phyloP scores from a whole-genome alignment of 2,797 vertebrate genomes.

The Lophius americanus region DNA sequence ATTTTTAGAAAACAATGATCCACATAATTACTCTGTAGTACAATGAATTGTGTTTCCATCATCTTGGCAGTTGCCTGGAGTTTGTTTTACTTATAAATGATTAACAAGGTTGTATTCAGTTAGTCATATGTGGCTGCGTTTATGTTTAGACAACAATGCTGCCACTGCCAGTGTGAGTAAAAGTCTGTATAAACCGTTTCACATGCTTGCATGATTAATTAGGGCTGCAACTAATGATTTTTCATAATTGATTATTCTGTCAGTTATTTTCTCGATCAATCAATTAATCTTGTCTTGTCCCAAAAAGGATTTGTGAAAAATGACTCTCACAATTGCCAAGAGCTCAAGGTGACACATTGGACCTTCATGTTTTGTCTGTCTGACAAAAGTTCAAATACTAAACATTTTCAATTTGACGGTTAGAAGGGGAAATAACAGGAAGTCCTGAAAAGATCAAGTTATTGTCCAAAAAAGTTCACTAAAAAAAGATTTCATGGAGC shows the following conservation, averaged over 20 bases:
- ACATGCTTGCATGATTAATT: slow-evolving; percentile 50
- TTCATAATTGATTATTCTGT: slow-evolving; percentile 46
- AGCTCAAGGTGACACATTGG: slow-evolving; percentile 28
- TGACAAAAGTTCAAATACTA: neutral
- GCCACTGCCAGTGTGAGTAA: slow-evolving; percentile 36
- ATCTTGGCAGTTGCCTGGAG: slow-evolving; percentile 65
- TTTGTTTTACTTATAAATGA: slow-evolving; percentile 69
- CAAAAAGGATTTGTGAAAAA: slow-evolving; percentile 34
- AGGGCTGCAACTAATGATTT: slow-evolving; percentile 37
- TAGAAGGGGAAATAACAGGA: neutral
- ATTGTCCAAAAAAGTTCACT: neutral
- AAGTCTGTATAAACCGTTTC: slow-evolving; percentile 31
- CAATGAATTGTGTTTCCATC: slow-evolving; percentile 65
- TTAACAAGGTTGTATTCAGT: slow-evolving; percentile 68
- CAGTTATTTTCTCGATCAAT: slow-evolving; percentile 36
- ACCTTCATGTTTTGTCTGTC: slow-evolving; percentile 19
- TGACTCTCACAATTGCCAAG: slow-evolving; percentile 3
- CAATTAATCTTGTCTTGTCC: slow-evolving; percentile 36
- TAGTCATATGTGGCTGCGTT: slow-evolving; percentile 59
- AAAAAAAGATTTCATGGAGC: neutral
- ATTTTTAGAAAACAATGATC: slow-evolving; percentile 70
- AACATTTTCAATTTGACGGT: neutral
- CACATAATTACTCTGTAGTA: slow-evolving; percentile 71
- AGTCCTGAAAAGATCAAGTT: neutral
- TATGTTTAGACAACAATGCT: slow-evolving; percentile 54